phyloP scores from a whole-genome alignment of 2,113 vertebrate genomes.

The Dermatemys mawii region DNA sequence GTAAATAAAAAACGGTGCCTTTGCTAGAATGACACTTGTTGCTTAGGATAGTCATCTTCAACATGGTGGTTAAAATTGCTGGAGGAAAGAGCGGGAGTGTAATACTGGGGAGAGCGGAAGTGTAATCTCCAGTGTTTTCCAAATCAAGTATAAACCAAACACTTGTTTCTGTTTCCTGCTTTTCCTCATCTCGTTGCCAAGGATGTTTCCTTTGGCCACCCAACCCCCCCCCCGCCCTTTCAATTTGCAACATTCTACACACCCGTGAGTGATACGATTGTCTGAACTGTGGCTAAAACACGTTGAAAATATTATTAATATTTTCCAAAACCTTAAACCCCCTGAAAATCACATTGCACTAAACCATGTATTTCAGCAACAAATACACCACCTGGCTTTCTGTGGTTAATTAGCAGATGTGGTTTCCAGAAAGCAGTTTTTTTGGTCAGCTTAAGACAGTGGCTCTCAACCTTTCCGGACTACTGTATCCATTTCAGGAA shows the following conservation, averaged over 20 bases:
- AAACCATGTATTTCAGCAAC: not conserved
- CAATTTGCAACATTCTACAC: not conserved
- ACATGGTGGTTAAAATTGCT: not conserved
- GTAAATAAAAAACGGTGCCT: not conserved
- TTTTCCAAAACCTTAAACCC: slow-evolving; percentile 18
- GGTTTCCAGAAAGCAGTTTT: not conserved
- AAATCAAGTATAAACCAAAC: not conserved
- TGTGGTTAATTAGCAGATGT: slow-evolving; percentile 45
- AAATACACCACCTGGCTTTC: not conserved
- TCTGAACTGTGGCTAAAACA: slow-evolving; percentile 4
- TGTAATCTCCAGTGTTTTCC: not conserved
- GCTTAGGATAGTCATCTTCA: not conserved
- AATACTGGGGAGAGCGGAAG: not conserved
- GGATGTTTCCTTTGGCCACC: not conserved
- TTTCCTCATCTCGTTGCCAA: not conserved
- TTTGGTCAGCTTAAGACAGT: not conserved
- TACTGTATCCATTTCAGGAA: too few relatives aligned
- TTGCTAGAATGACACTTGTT: not conserved
- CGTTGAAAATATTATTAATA: slow-evolving; percentile 30
- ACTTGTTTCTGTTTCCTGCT: not conserved
- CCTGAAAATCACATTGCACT: not conserved
- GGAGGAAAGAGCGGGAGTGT: not conserved
- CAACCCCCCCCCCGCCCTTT: not conserved
- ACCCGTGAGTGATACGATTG: not conserved
- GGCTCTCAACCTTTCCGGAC: too few relatives aligned